Conservation (phyloP, 1,140 invertebrate genomes). For the Scaptomyza graminum region DNA sequence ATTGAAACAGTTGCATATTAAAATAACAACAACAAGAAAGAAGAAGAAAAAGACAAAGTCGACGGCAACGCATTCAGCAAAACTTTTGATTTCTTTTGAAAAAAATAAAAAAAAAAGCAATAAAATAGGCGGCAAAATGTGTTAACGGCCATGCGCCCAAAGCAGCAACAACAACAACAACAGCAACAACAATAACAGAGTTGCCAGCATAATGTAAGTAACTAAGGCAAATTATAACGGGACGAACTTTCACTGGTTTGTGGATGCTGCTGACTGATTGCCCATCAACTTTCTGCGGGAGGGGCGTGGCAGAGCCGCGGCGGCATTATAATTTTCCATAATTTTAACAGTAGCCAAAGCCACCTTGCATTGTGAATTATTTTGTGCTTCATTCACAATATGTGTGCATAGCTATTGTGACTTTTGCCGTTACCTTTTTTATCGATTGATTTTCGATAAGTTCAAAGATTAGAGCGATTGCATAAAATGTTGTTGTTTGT, state of each 20-base stretch:
- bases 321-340: constrained; percentile 35
- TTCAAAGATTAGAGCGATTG: constrained; percentile 14
- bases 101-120: constrained; percentile 30
- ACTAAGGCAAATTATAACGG: constrained; percentile 75
- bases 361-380: constrained; percentile 4
- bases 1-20: constrained; percentile 68
- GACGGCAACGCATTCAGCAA: constrained; percentile 40
- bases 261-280: constrained; percentile 28
- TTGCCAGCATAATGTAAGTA: constrained; percentile 62
- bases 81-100: constrained; percentile 69
- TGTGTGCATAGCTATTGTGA: constrained; percentile 5
- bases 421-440: constrained; percentile 14
- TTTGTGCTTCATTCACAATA: background rate
- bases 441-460: constrained; percentile 29
- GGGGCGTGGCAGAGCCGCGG: constrained; percentile 40
- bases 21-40: constrained; percentile 36
- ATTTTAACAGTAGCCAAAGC: constrained; percentile 27
- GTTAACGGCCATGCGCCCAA: constrained; percentile 55
- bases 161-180: constrained; percentile 24
- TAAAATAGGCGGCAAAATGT: constrained; percentile 47
- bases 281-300: constrained; percentile 18
- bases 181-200: constrained; percentile 17
- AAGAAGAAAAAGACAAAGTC: constrained; percentile 13
- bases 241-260: constrained; percentile 68
- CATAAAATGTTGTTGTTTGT: constrained; percentile 33